Evolutionary conservation across 2,113 vertebrate genomes (phyloP), one percentile per base, ranked within the genome.

Genomic region (Pseudorectes ferrugineus): DNA sequence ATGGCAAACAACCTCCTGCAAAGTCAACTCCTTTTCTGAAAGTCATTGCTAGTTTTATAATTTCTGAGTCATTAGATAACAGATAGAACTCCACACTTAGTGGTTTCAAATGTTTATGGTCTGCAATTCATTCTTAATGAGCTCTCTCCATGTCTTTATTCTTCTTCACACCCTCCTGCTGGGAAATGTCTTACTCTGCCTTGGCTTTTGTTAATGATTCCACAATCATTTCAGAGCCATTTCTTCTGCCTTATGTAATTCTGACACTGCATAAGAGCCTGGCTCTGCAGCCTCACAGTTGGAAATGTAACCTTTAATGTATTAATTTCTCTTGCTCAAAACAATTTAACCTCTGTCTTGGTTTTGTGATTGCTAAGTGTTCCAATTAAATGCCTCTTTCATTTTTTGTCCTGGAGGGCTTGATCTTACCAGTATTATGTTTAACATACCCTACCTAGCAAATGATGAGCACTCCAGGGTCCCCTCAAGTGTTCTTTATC

Each of bases 121-220:
- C 98, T 98, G 98, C 98, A 98, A 98, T 98, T 98, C 98, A 98
- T 98, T 98, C 98, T 98, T 98, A 98, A 98, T 98, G 98, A 98
- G 98, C 98, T 98, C 98, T 97, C 98, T 98, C 98, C 97, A 97
- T 95, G 98, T 98, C 98, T 98, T 98, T 97, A 98, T 98, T 98
- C 98, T 98, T 98, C 98, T 96, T 96, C 92, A 78, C 96, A 96
- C 97, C 98, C 98, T 98, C 98, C 98, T 98, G 98, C 98, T 98
- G 98, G 98, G 98, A 98, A 98, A 98, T 98, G 98, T 98, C 98
- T 98, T 97, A 97, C 97, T 98, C 97, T 97, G 98, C 98, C 98
- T 98, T 96, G 97, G 97, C 98, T 98, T 98, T 98, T 98, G 98
- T 98, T 98, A 98, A 98, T 98, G 98, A 98, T 97, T 97, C 98